Evolutionary conservation across 2,797 vertebrate genomes (phyloP).

Genomic region (Aeoliscus strigatus): DNA sequence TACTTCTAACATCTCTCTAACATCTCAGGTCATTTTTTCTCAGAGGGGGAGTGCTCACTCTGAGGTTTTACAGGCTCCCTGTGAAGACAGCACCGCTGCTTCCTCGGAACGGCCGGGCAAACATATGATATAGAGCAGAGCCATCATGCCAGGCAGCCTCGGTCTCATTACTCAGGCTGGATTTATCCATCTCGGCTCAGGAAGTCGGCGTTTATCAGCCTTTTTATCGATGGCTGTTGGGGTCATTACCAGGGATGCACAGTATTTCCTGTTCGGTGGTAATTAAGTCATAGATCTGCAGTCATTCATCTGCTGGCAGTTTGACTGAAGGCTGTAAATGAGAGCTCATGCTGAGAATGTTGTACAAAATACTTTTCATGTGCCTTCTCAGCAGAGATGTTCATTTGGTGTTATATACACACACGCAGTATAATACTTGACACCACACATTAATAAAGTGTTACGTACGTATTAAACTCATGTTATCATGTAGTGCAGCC

Average conservation of each 20-base stretch:
- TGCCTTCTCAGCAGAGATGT: too few relatives aligned
- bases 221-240: conserved; percentile 74
- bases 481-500: too few relatives aligned
- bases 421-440: too few relatives aligned
- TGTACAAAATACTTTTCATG: too few relatives aligned
- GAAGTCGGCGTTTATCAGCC: conserved; percentile 74
- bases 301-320: conserved; percentile 57
- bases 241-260: conserved; percentile 70
- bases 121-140: conserved; percentile 69
- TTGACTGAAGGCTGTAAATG: conserved; percentile 52
- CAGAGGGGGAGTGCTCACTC: conserved; percentile 30
- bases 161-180: conserved; percentile 66
- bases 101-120: conserved; percentile 47
- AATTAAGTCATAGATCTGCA: conserved; percentile 68
- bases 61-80: conserved; percentile 36
- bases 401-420: too few relatives aligned
- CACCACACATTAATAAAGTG: too few relatives aligned
- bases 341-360: conserved; percentile 25
- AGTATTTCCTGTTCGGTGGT: conserved; percentile 72
- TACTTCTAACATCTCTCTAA: conserved; percentile 34
- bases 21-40: conserved; percentile 44
- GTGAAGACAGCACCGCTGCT: conserved; percentile 7
- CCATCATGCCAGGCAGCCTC: conserved; percentile 59
- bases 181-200: conserved; percentile 69
- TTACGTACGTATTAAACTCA: too few relatives aligned